Conservation (phyloP, 1,140 invertebrate genomes). For the Lepidurus arcticus region DNA sequence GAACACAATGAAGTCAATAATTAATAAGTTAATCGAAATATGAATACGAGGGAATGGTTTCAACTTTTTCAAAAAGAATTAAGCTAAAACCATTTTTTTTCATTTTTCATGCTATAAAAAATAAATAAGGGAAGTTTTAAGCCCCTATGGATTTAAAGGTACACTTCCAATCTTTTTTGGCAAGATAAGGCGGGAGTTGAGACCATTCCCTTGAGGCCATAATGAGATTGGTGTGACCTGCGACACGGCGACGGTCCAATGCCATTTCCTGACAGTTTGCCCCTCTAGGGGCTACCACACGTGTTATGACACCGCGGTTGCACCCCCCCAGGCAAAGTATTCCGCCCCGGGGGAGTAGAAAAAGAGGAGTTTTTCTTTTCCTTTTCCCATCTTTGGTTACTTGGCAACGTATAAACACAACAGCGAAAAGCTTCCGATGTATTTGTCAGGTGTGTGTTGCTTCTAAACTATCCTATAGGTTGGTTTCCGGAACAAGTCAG, state of each 20-base stretch:
- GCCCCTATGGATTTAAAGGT: background rate
- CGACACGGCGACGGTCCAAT: constrained; percentile 6
- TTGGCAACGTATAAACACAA: constrained; percentile 18
- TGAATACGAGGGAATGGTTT: too few species aligned
- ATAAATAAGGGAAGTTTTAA: background rate
- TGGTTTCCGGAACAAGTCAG: too few species aligned
- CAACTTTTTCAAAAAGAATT: too few species aligned
- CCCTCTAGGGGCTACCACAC: constrained; percentile 11
- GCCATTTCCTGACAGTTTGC: background rate
- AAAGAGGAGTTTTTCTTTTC: background rate
- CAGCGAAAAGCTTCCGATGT: background rate
- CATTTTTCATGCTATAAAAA: background rate
- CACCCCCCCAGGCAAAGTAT: background rate
- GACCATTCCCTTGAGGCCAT: background rate
- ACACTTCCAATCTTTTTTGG: background rate
- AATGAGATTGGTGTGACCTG: constrained; percentile 21
- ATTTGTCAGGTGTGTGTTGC: constrained; percentile 4
- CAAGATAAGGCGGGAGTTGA: background rate
- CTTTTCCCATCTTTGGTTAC: background rate
- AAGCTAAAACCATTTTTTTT: too few species aligned
- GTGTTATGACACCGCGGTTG: constrained; percentile 8
- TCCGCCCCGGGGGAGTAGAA: background rate
- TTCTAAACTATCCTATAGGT: background rate
- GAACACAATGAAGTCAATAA: too few species aligned
- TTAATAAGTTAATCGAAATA: too few species aligned